Evolutionary conservation across 1,140 invertebrate species (phyloP).

Genomic region (Euglossa dilemma): DNA sequence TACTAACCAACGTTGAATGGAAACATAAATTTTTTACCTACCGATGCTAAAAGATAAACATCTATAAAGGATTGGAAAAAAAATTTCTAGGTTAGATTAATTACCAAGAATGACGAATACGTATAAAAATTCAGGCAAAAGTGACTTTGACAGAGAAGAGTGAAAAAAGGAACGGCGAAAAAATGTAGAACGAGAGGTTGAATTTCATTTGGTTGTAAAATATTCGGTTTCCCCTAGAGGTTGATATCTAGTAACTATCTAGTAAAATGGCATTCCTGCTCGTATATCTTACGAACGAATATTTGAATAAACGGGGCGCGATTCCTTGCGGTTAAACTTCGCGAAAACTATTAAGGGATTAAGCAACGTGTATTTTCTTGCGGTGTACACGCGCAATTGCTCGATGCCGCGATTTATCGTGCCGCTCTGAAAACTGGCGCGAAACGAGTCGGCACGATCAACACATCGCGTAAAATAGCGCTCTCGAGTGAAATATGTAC

Average conservation of each 20-base stretch:
- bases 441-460: constrained; percentile 34
- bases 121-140: too few species aligned
- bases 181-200: too few species aligned
- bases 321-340: constrained; percentile 2
- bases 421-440: constrained; percentile 50
- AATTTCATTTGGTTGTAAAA: not conserved
- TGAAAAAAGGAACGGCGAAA: too few species aligned
- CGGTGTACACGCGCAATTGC: constrained; percentile 43
- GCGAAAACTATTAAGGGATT: constrained; percentile 22
- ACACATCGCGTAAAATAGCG: constrained; percentile 32
- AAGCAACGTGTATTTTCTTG: constrained; percentile 28
- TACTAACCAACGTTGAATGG: too few species aligned
- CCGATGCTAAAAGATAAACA: too few species aligned
- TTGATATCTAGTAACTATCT: too few species aligned
- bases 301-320: constrained; percentile 1
- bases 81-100: too few species aligned
- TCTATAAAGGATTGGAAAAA: too few species aligned
- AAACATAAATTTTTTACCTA: too few species aligned
- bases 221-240: too few species aligned
- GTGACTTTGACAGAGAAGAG: too few species aligned
- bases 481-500: constrained; percentile 23
- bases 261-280: not conserved
- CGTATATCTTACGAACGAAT: not conserved
- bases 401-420: constrained; percentile 42
- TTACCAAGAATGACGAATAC: too few species aligned